Evolutionary conservation across 2,113 vertebrate genomes (phyloP).

Genomic region (Sebastes schlegelii): DNA sequence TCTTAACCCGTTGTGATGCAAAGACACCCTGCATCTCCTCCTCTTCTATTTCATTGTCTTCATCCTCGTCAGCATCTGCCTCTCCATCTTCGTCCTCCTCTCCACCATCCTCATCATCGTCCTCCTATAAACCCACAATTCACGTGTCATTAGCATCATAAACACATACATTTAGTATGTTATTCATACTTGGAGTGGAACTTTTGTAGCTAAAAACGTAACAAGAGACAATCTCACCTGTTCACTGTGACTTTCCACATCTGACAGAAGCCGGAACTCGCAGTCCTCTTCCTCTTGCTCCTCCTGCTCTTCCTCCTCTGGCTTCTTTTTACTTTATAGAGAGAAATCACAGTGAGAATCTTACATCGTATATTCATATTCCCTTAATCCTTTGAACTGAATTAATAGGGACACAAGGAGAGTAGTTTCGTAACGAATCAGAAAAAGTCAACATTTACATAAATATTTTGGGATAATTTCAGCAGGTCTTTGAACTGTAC

Average conservation of each 20-base stretch:
- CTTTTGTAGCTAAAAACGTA: not conserved
- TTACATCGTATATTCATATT: not conserved
- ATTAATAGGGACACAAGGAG: not conserved
- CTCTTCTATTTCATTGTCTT: slow-evolving; percentile 75
- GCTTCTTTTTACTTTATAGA: slow-evolving; percentile 72
- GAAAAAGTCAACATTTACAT: not conserved
- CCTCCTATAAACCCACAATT: slow-evolving; percentile 60
- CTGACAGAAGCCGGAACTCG: slow-evolving; percentile 90
- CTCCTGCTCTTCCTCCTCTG: slow-evolving; percentile 85
- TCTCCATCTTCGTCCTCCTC: slow-evolving; percentile 29
- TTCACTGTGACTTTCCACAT: slow-evolving; percentile 87
- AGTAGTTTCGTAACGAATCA: not conserved
- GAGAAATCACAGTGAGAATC: not conserved
- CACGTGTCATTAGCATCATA: not conserved
- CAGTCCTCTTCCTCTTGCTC: slow-evolving; percentile 89
- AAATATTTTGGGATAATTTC: not conserved
- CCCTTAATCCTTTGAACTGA: not conserved
- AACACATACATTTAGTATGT: not conserved
- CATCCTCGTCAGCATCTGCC: slow-evolving; percentile 61
- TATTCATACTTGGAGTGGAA: not conserved
- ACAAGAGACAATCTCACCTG: slow-evolving; percentile 76
- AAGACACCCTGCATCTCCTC: slow-evolving; percentile 89
- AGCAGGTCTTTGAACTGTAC: slow-evolving; percentile 58
- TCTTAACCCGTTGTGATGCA: slow-evolving; percentile 69
- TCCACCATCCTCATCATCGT: slow-evolving; percentile 21